Conservation (phyloP, 2,113 vertebrate genomes). For the Salvelinus alpinus region DNA sequence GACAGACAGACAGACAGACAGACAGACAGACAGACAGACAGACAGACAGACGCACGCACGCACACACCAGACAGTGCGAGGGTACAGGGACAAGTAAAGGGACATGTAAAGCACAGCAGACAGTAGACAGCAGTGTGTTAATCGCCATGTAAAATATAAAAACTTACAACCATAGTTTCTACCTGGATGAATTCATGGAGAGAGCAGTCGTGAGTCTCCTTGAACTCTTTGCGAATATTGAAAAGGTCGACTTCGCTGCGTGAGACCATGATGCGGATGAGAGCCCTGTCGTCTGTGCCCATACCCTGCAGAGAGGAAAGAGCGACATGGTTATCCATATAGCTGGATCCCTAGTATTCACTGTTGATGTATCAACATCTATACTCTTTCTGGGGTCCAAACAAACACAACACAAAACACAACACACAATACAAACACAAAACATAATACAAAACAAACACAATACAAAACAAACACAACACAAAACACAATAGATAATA, state of each 20-base stretch:
- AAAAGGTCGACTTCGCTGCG: slow-evolving; percentile 89
- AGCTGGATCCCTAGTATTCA: neutral
- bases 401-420: neutral
- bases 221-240: slow-evolving; percentile 90
- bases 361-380: neutral
- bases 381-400: neutral
- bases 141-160: slow-evolving; percentile 19
- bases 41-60: neutral
- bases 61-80: too few species aligned
- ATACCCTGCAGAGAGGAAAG: slow-evolving; percentile 77
- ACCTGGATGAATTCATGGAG: slow-evolving; percentile 94
- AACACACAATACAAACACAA: neutral
- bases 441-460: too few species aligned
- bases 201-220: slow-evolving; percentile 86
- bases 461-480: too few species aligned
- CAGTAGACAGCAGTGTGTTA: slow-evolving; percentile 39
- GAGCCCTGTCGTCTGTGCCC: slow-evolving; percentile 90
- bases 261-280: slow-evolving; percentile 93
- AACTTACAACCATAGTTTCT: slow-evolving; percentile 77
- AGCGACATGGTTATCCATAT: slow-evolving; percentile 14
- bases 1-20: slow-evolving; percentile 22
- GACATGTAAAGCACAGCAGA: slow-evolving; percentile 7
- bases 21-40: slow-evolving; percentile 19
- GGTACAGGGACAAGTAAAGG: neutral
- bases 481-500: too few species aligned